Base-by-base conservation (phyloP, 23 tunicate genomes). In the Trididemnum nubilum region DNA sequence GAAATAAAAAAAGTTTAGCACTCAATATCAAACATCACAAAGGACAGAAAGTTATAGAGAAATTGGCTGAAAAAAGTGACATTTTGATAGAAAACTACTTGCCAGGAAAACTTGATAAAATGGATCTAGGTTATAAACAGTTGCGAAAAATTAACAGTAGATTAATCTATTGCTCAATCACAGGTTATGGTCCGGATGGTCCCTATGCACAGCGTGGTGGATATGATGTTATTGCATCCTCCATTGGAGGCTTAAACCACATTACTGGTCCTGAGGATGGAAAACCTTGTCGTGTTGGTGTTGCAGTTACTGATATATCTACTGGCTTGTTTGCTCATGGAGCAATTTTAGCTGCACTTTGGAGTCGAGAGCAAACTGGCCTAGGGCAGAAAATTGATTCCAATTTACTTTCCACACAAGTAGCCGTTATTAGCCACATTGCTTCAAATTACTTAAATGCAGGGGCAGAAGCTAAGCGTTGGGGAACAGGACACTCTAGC, bases 141-240 rank as follows among this genome's bases (percentile, higher is more conserved):
- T 19, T 96, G 44, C 89, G 86, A 51, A 33, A 69, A 38, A 35
- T 90, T 40, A 95, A 95, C 78, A 61, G 72, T 57, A 76, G 81
- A 0, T 51, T 95, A 29, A 83, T 95, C 4, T 95, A 95, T 59
- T 93, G 92, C 51, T 83, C 92, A 27, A 76, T 96, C 26, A 79
- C 94, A 67, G 99, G 99, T 12, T 96, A 63, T 70, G 99, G 99
- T 2, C 79, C 87, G 18, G 79, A 63, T 71, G 94, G 99, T 3
- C 99, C 99, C 32, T 87, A 84, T 52, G 82, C 90, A 22, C 51
- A 65, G 0, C 58, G 99, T 22, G 94, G 88, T 21, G 99, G 99
- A 61, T 96, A 96, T 84, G 99, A 96, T 82, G 99, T 96, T 35
- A 96, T 96, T 60, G 97, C 96, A 15, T 73, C 99, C 0, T 96